A percentile compares a stretch with the other conserved stretches of the same genome.
Conservation (phyloP, 1,140 invertebrate genomes). For the Gryllus bimaculatus region DNA sequence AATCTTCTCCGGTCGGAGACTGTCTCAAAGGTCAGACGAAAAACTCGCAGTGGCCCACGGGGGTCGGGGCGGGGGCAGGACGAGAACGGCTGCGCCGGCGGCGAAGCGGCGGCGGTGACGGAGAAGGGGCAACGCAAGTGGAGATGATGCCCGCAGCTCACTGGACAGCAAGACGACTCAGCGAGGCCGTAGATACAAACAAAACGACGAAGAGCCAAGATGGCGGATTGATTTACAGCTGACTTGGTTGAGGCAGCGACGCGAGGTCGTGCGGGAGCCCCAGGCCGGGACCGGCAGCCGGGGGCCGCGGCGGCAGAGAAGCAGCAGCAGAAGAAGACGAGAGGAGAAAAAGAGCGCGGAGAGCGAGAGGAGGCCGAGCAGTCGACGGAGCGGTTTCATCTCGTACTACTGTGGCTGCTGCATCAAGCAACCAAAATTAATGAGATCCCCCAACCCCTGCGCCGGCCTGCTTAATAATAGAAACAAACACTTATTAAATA, state of each 20-base stretch:
- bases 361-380: neutral
- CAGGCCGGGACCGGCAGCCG: neutral
- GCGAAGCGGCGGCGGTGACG: too few relatives aligned
- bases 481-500: constrained; percentile 6
- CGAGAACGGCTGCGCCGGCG: neutral
- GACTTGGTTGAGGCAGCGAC: neutral
- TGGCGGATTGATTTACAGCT: constrained; percentile 1
- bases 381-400: neutral
- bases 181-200: neutral
- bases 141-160: neutral
- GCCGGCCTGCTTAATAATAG: neutral
- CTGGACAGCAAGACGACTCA: neutral
- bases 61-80: neutral
- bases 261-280: neutral
- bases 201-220: neutral
- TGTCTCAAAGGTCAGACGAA: neutral
- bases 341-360: neutral
- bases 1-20: too few relatives aligned
- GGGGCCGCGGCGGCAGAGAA: neutral
- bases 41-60: neutral
- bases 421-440: neutral
- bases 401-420: neutral
- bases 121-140: neutral
- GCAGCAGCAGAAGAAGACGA: neutral
- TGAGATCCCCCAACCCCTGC: neutral